Evolutionary conservation across 2,113 vertebrate genomes (phyloP), one percentile per base, ranked within the genome.

Genomic region (Pyrgilauda ruficollis): DNA sequence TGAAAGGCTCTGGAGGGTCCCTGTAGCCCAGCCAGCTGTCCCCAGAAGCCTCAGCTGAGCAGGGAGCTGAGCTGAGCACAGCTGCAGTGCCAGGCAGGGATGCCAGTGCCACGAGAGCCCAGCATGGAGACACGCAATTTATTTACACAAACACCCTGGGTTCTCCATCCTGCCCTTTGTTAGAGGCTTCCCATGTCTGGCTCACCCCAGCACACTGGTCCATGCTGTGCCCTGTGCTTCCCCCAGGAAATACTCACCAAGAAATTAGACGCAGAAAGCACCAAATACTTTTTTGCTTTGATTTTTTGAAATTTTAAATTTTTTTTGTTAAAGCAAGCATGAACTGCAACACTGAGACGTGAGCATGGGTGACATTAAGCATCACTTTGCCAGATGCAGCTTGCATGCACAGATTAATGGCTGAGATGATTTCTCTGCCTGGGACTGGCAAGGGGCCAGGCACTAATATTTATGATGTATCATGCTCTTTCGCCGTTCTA

Each of bases 371-470:
- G 86, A 88, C 64, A 63, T 39, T 55, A 83, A 63, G 30, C 3
- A 3, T 43, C 6, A 10, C 39, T 83, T 41, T 44, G 75, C 92
- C 92, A 96, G 94, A 93, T 78, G 64, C 67, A 93, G 75, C 59
- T 53, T 69, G 68, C 84, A 87, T 0, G 1, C 79, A 76, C 2
- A 88, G 85, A 94, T 90, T 80, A 77, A 88, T 52, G 55, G 83
- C 47, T 18, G 44, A 69, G 83, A 83, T 0, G 13, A 74, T 66
- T 77, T 77, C 69, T 74, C 82, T 95, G 91, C n/a, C 77, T 89
- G 64, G 43, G 82, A n/a, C 86, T 93, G 94, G 96, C 79, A 74
- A 85, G 49, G 44, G 46, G 76, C 94, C 93, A 96, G 87, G 66
- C 52, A 55, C 85, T 73, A 78, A 55, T 62, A 89, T 89, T 95